Evolutionary conservation across 2,797 vertebrate genomes (phyloP), one percentile per base, ranked within the genome.

Genomic region (Acestrorhynchus altus): DNA sequence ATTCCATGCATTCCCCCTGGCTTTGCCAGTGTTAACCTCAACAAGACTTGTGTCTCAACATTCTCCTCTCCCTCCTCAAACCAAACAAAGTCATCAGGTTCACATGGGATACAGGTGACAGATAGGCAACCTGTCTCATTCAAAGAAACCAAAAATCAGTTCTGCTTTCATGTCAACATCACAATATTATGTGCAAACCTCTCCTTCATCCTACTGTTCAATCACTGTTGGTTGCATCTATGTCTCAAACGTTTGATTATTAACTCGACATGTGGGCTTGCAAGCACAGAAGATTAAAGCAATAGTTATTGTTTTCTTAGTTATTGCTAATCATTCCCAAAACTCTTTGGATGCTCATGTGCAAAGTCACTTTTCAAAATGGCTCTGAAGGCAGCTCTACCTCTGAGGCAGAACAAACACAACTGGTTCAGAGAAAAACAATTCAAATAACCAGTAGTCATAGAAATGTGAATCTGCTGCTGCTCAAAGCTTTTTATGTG

Each of bases 1-100:
- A 84, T 86, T 86, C 81, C 83, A 47, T n/a, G 24, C 83, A 86
- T 85, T 84, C 81, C 75, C 46, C 6, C 61, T 74, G 42, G 22
- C 77, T 72, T 73, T 44, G 31, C 46, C 46, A 68, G 60, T 63
- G 72, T 72, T 72, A 78, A 69, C 61, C 46, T 51, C 52, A 65
- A 60, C 52, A 77, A 22, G 69, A 42, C 66, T 69, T 57, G 56
- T 74, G 68, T 70, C 52, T 77, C 40, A 66, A 63, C 59, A 18
- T 28, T 28, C 28, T 59, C 26, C 39, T 72, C 56, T 60, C 66
- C 16, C 24, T 42, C 70, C 65, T 15, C 31, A 46, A 70, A 26
- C 68, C 74, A 82, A 78, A 78, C 77, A 78, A 31, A 60, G 74
- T 52, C 72, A 72, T n/a, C 1, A 69, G 4, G 65, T 61, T 44